Evolutionary conservation across 1,140 invertebrate species (phyloP), one percentile per base, ranked within the genome.

Genomic region (Caenorhabditis inopinata): DNA sequence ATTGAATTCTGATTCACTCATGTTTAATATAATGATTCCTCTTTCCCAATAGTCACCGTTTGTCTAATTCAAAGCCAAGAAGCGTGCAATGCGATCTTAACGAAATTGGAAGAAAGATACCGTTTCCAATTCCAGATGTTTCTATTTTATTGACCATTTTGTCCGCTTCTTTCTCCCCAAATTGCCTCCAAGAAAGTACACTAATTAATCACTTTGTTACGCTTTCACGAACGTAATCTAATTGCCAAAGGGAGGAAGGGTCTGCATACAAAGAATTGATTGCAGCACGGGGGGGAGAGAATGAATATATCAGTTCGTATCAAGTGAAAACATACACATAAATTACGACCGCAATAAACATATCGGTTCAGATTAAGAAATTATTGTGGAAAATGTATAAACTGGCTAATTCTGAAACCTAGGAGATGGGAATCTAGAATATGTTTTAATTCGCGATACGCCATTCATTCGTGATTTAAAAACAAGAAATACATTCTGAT

Each of bases 1-100:
- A 68, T 68, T 68, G 58, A 21, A 68, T 68, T 68, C 58, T 68
- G 58, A 68, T 68, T 68, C 58, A 68, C n/a, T 68, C 32, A 6
- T 6, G 6, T 29, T 18, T 12, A 38, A 38, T 9, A 21, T 42
- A n/a, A 38, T 68, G 16, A 58, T 58, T 32, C 9, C 9, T 68
- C 38, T 68, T 35, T 68, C 21, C 27, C 58, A 29, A 29, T 29
- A 68, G 38, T 68, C 38, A 29, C 18, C 35, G 58, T 68, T 68
- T 68, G 38, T 68, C n/a, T 68, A 68, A 68, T 68, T 68, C 32
- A 38, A 68, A 62, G 35, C 11, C 9, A 62, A 32, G 53, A 62
- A 68, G 58, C 58, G 58, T 68, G 58, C 38, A 68, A 68, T 68
- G 32, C 58, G n/a, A 38, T 42, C 32, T 68, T 68, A 18, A 68